These are phyloP conservation scores for Cordilura impudica DNA, from an alignment of 2,888 invertebrate genomes.

Conservation along the genomic window DNA sequence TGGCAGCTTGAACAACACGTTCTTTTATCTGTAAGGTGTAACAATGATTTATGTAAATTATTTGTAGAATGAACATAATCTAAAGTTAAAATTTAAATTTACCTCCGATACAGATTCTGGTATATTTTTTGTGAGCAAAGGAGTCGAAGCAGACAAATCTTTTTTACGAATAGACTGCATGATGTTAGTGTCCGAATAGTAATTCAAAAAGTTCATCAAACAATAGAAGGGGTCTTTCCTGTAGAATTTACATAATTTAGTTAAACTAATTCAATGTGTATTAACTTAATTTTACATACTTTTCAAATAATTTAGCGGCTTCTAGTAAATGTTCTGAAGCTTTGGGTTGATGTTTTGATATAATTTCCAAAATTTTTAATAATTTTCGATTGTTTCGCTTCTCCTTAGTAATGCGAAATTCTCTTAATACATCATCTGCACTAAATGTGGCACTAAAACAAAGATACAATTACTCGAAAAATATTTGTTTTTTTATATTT, in stretches of 20 bases:
- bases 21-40: constrained; percentile 73
- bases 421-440: constrained; percentile 72
- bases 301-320: constrained; percentile 68
- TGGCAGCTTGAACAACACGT: constrained; percentile 74
- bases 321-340: constrained; percentile 69
- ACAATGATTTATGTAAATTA: not conserved
- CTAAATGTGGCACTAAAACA: constrained; percentile 70
- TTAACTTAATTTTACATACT: constrained; percentile 64
- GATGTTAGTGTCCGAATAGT: constrained; percentile 67
- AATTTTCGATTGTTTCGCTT: constrained; percentile 70
- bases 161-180: constrained; percentile 68
- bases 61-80: no score
- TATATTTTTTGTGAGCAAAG: constrained; percentile 67
- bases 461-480: constrained; percentile 14
- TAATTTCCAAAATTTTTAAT: constrained; percentile 70
- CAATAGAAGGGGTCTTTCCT: constrained; percentile 76
- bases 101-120: constrained; percentile 72
- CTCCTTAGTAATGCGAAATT: constrained; percentile 72
- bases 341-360: constrained; percentile 72
- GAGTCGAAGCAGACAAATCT: constrained; percentile 70
- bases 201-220: constrained; percentile 71
- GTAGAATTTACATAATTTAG: constrained; percentile 14
- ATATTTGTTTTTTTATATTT: not conserved
- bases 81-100: not conserved
- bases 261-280: not conserved